A percentile compares a stretch with the other conserved stretches of the same genome.
Conservation (phyloP, 2,797 vertebrate species). For the Anguilla anguilla region DNA sequence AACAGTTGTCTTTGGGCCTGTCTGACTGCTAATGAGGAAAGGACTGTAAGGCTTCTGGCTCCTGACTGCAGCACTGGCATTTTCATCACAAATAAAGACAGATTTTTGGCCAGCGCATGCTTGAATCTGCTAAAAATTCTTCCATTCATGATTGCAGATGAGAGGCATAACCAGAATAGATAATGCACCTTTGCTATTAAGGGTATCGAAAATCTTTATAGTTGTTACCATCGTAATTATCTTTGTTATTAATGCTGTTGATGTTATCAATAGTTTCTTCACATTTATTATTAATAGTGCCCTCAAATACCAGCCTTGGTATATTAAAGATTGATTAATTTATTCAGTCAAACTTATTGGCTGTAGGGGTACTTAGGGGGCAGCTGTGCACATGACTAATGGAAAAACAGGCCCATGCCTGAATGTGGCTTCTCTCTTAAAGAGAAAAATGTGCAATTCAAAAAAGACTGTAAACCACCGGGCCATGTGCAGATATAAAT, state of each 20-base stretch:
- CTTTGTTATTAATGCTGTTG: background rate
- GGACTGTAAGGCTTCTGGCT: slow-evolving; percentile 27
- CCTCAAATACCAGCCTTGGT: slow-evolving; percentile 30
- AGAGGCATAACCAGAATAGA: background rate
- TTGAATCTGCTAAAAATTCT: background rate
- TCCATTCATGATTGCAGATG: background rate
- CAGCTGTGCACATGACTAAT: slow-evolving; percentile 25
- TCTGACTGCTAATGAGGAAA: slow-evolving; percentile 32
- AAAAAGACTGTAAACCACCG: background rate
- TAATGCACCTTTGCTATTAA: slow-evolving; percentile 11
- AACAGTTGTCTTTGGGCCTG: slow-evolving; percentile 30
- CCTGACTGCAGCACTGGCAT: background rate
- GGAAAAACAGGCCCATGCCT: background rate
- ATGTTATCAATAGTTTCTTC: slow-evolving; percentile 29
- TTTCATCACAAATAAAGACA: no score
- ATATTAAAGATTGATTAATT: slow-evolving; percentile 33
- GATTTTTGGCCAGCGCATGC: background rate
- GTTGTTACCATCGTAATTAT: background rate
- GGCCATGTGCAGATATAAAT: background rate
- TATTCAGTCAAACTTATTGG: slow-evolving; percentile 23
- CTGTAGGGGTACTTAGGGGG: slow-evolving; percentile 11
- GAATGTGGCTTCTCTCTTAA: background rate
- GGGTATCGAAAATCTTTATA: slow-evolving; percentile 23
- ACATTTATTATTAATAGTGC: slow-evolving; percentile 36
- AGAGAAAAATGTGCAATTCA: background rate